Evolutionary conservation across 2,113 vertebrate species (phyloP).

Genomic region (Dasyornis broadbenti): DNA sequence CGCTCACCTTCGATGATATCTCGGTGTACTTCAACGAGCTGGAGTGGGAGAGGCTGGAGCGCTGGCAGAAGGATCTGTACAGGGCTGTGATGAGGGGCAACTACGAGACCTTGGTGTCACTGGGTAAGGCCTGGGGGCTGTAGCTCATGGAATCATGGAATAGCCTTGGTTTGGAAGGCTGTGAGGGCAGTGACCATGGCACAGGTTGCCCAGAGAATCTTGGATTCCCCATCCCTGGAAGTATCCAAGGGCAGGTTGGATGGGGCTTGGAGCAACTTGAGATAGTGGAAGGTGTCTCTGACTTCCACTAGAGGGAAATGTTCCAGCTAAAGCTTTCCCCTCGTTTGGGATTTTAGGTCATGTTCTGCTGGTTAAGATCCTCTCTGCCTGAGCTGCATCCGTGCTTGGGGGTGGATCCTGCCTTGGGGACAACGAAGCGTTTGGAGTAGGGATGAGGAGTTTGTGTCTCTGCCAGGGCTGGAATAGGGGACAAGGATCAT

Average conservation of each 20-base stretch:
- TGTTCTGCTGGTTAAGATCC: not conserved
- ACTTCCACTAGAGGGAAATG: not conserved
- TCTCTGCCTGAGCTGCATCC: not conserved
- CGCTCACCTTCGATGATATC: constrained; percentile 63
- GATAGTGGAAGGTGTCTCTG: not conserved
- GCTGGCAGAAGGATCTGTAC: constrained; percentile 77
- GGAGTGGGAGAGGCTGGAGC: constrained; percentile 68
- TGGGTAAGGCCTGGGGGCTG: constrained; percentile 43
- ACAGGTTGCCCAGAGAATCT: not conserved
- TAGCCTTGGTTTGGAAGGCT: not conserved
- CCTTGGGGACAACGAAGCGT: fast-evolving
- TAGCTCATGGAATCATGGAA: not conserved
- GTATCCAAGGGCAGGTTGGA: not conserved
- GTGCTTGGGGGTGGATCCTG: not conserved
- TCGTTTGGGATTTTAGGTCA: not conserved
- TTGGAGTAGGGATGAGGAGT: not conserved
- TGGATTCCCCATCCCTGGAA: not conserved
- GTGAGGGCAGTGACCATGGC: not conserved
- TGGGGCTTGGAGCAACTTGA: not conserved
- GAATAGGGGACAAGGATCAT: not conserved
- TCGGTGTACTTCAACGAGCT: constrained; percentile 70
- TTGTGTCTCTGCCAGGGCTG: not conserved
- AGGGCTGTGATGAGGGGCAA: constrained; percentile 72
- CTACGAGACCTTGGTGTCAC: constrained; percentile 70
- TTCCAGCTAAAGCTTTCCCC: not conserved